Evolutionary conservation across 2,113 vertebrate species (phyloP).

Genomic region (Ptychochromis oligacanthus): DNA sequence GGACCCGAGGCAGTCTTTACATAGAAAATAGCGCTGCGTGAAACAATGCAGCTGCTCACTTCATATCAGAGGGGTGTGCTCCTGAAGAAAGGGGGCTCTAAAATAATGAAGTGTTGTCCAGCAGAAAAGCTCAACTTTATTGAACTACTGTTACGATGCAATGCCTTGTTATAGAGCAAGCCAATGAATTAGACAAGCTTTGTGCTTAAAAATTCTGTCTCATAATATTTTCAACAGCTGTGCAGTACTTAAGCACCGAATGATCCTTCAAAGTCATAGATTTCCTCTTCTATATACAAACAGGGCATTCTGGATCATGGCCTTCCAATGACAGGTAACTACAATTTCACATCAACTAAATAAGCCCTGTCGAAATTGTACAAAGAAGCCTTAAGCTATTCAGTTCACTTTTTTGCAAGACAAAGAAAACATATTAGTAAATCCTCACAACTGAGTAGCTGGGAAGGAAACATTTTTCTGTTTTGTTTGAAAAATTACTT

Average conservation of each 20-base stretch:
- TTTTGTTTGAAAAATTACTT: neutral
- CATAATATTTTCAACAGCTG: neutral
- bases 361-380: neutral
- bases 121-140: neutral
- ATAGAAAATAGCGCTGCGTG: neutral
- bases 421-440: too few relatives aligned
- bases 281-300: neutral
- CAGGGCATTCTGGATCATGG: neutral
- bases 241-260: neutral
- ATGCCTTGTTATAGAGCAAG: neutral
- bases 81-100: neutral
- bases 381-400: neutral
- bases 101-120: neutral
- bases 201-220: neutral
- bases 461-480: neutral
- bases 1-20: neutral
- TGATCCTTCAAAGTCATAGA: neutral
- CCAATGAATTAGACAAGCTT: neutral
- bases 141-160: neutral
- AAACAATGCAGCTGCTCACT: neutral
- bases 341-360: neutral
- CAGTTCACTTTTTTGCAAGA: neutral
- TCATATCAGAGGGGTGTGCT: neutral
- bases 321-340: neutral
- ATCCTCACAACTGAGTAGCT: too few relatives aligned